These are phyloP conservation scores for Carassius carassius DNA, from an alignment of 2,113 vertebrate genomes.

Conservation along the genomic window DNA sequence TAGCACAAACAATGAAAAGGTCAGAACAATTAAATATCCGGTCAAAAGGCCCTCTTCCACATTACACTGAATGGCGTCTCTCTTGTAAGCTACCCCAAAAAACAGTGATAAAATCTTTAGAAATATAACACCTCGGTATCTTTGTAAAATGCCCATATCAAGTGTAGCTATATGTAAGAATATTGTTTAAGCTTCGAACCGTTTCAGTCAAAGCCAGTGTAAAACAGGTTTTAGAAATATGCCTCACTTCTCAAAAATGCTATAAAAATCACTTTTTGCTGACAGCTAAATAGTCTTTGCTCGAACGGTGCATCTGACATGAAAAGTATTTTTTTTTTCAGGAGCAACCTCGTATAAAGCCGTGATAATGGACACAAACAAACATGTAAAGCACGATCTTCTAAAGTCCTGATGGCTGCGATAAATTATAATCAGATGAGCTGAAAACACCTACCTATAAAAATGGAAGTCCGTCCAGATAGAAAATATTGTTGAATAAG, in stretches of 20 bases:
- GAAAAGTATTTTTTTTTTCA: constrained; percentile 19
- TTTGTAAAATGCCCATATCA: background rate
- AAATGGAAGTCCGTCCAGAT: constrained; percentile 54
- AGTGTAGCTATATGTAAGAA: background rate
- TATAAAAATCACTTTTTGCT: background rate
- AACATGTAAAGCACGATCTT: constrained; percentile 4
- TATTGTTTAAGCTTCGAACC: background rate
- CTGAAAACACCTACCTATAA: constrained; percentile 69
- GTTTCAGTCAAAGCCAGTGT: background rate
- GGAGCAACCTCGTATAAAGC: background rate
- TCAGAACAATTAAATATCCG: background rate
- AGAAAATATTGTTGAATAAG: constrained; percentile 47
- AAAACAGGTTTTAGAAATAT: background rate
- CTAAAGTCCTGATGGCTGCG: constrained; percentile 31
- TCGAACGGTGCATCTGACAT: background rate
- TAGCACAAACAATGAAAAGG: constrained; percentile 8
- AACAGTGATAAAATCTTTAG: background rate
- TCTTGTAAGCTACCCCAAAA: background rate
- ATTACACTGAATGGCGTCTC: background rate
- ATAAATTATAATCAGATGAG: constrained; percentile 53
- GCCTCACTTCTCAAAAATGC: background rate
- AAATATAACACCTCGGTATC: background rate
- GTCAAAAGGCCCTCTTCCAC: constrained; percentile 8
- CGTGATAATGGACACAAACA: constrained; percentile 11
- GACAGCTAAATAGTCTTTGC: background rate